phyloP scores from a whole-genome alignment of 2,797 vertebrate species.

The Pagetopsis macropterus region DNA sequence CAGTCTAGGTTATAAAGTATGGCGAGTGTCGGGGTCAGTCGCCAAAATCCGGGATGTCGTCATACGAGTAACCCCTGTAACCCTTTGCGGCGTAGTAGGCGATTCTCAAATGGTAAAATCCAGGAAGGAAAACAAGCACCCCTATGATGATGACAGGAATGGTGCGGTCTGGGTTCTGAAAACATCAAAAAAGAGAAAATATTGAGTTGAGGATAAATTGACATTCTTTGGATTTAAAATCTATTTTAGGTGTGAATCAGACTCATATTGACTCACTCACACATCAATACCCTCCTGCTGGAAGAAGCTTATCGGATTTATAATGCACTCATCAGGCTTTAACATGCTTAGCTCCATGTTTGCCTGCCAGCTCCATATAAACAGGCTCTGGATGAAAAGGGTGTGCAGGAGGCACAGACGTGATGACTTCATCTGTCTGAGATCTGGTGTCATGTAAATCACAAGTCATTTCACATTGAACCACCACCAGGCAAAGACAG shows the following conservation, averaged over 20 bases:
- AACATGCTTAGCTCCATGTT: conserved; percentile 34
- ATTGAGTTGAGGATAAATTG: background rate
- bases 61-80: conserved; percentile 95
- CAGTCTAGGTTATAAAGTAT: conserved; percentile 20
- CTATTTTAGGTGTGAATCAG: background rate
- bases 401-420: conserved; percentile 17
- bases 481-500: conserved; percentile 31
- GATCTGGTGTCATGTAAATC: conserved; percentile 49
- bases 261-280: background rate
- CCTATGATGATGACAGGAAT: conserved; percentile 94
- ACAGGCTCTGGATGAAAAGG: conserved; percentile 5
- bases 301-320: conserved; percentile 5
- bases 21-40: conserved; percentile 79
- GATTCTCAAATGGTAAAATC: conserved; percentile 96
- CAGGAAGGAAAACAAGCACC: conserved; percentile 93
- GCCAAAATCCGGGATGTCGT: conserved; percentile 96
- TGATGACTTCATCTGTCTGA: conserved; percentile 41
- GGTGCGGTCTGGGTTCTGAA: conserved; percentile 90
- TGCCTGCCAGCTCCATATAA: conserved; percentile 7
- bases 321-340: conserved; percentile 31
- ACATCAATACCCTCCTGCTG: conserved; percentile 9
- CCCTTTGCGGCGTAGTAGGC: conserved; percentile 95
- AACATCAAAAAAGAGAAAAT: conserved; percentile 13
- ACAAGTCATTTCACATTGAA: conserved; percentile 11
- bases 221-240: background rate